phyloP scores from a whole-genome alignment of 2,797 vertebrate species.

The Gadopsis bispinosus region DNA sequence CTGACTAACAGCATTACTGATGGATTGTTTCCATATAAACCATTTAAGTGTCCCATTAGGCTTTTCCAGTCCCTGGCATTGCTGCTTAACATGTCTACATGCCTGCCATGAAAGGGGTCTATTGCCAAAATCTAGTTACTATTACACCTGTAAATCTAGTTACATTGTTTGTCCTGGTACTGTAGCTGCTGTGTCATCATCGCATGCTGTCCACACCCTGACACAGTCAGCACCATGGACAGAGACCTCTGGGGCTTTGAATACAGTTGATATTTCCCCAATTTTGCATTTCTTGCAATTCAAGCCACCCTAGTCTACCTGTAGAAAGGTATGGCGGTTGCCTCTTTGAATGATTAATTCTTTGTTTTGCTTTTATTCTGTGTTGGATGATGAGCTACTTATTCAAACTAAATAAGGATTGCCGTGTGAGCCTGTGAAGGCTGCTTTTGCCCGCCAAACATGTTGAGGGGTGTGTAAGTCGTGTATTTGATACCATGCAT shows the following conservation, averaged over 20 bases:
- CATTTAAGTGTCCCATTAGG: not conserved
- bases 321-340: not conserved
- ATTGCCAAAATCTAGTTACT: not conserved
- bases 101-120: not conserved
- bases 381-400: not conserved
- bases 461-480: too few species aligned
- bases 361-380: not conserved
- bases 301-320: not conserved
- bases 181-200: constrained; percentile 12
- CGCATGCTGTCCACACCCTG: constrained; percentile 16
- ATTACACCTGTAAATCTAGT: not conserved
- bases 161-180: constrained; percentile 4
- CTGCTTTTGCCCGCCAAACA: not conserved
- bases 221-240: constrained; percentile 44
- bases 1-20: not conserved
- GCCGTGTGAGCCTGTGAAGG: not conserved
- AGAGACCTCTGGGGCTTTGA: constrained; percentile 13
- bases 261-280: constrained; percentile 10
- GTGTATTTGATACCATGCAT: not conserved
- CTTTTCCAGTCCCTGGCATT: not conserved
- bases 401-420: not conserved
- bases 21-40: not conserved
- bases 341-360: not conserved
- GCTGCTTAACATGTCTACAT: not conserved
- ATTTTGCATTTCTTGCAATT: not conserved